phyloP scores from a whole-genome alignment of 35 echinoderm and acorn worm genomes.

The Apostichopus parvimensis region DNA sequence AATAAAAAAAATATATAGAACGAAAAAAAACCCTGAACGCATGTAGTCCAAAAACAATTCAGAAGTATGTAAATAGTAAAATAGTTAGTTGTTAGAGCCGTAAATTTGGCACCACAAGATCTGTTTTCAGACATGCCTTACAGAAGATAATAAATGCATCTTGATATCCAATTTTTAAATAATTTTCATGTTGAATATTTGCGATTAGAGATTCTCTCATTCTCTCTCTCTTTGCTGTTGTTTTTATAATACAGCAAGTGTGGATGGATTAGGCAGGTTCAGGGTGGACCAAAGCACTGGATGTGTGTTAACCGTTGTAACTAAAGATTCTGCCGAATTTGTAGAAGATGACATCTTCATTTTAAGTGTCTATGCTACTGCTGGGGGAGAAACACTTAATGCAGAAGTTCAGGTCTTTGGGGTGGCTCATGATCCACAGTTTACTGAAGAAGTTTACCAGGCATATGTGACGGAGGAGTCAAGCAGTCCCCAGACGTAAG shows the following conservation, averaged over 20 bases:
- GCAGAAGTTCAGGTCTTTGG: slow-evolving; percentile 47
- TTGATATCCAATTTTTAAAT: too few relatives aligned
- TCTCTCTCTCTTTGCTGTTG: background rate
- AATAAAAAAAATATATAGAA: too few relatives aligned
- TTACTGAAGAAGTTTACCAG: slow-evolving; percentile 32
- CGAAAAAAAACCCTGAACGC: too few relatives aligned
- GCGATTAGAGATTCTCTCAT: too few relatives aligned
- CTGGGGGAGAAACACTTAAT: slow-evolving; percentile 4
- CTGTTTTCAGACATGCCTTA: too few relatives aligned
- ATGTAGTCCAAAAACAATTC: too few relatives aligned
- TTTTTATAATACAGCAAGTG: background rate
- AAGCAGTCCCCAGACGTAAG: slow-evolving; percentile 20
- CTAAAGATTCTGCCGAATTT: background rate
- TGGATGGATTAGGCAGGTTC: background rate
- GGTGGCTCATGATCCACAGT: slow-evolving; percentile 25
- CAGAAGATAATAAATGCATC: too few relatives aligned
- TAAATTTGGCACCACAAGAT: too few relatives aligned
- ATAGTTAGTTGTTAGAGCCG: too few relatives aligned
- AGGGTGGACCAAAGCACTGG: slow-evolving; percentile 27
- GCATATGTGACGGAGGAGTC: background rate
- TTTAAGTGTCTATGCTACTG: slow-evolving; percentile 35
- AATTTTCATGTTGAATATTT: too few relatives aligned
- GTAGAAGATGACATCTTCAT: background rate
- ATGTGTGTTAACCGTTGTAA: slow-evolving; percentile 22
- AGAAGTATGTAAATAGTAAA: too few relatives aligned